phyloP scores from a whole-genome alignment of 2,797 vertebrate species.

The Carduelis carduelis region DNA sequence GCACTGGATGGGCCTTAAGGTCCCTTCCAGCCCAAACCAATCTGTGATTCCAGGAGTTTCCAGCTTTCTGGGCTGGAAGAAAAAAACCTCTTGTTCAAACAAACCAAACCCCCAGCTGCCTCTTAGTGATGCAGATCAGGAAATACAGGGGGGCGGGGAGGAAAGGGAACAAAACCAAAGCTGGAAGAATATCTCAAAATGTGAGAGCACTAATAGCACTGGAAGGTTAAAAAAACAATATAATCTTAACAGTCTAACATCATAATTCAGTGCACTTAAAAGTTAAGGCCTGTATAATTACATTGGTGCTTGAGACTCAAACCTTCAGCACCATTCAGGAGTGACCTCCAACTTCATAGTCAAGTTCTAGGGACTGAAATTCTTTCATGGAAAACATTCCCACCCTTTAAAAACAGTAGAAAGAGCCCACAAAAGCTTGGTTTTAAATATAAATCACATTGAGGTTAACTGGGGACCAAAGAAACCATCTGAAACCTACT shows the following conservation, averaged over 20 bases:
- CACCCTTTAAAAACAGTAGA: neutral
- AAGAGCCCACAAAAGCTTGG: neutral
- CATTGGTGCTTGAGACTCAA: neutral
- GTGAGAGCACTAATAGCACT: neutral
- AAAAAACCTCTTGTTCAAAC: neutral
- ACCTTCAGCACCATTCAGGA: neutral
- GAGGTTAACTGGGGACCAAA: neutral
- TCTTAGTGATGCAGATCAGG: neutral
- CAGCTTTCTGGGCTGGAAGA: neutral
- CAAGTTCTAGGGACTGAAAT: neutral
- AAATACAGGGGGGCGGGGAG: fast-evolving
- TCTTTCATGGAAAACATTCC: neutral
- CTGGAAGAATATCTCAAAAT: neutral
- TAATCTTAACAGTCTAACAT: neutral
- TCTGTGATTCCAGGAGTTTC: neutral
- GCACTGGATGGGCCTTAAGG: neutral
- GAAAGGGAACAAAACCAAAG: neutral
- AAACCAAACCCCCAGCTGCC: neutral
- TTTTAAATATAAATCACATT: neutral
- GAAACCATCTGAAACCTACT: neutral
- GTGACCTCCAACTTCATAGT: neutral
- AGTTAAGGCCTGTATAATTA: neutral
- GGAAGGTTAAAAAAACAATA: neutral
- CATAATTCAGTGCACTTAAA: neutral
- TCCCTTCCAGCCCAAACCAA: neutral